These are phyloP conservation scores for Chironomus riparius DNA, from an alignment of 2,888 invertebrate genomes.

Conservation along the genomic window DNA sequence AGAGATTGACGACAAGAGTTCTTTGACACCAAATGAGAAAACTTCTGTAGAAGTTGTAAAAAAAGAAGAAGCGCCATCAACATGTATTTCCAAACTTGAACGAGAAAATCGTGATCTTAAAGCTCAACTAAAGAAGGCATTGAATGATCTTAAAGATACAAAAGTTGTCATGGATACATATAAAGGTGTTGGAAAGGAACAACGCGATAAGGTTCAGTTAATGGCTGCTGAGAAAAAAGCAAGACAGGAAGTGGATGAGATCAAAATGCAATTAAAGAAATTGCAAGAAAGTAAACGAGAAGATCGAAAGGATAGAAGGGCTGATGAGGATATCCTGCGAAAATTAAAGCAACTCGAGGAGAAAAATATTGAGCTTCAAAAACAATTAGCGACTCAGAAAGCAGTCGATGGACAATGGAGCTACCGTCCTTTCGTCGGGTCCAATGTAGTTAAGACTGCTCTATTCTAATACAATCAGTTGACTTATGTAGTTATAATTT, in stretches of 20 bases:
- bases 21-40: constrained; percentile 39
- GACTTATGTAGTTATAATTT: constrained; percentile 27
- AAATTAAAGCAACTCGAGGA: constrained; percentile 94
- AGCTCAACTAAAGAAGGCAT: constrained; percentile 85
- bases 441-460: constrained; percentile 43
- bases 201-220: constrained; percentile 88
- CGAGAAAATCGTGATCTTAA: constrained; percentile 59
- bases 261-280: constrained; percentile 76
- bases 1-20: constrained; percentile 32
- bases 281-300: constrained; percentile 87
- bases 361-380: constrained; percentile 83
- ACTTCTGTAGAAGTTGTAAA: constrained; percentile 46
- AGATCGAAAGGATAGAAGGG: constrained; percentile 70
- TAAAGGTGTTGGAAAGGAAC: constrained; percentile 94
- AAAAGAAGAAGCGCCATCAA: constrained; percentile 29
- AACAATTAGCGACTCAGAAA: constrained; percentile 79
- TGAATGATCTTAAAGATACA: constrained; percentile 90
- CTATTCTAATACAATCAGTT: neutral
- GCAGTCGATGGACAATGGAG: constrained; percentile 51
- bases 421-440: constrained; percentile 61
- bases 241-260: constrained; percentile 80
- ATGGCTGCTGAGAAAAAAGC: constrained; percentile 93
- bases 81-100: constrained; percentile 19
- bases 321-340: constrained; percentile 88
- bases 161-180: constrained; percentile 92